Evolutionary conservation across 2,888 invertebrate species (phyloP).

Genomic region (Mellilla xanthometata): DNA sequence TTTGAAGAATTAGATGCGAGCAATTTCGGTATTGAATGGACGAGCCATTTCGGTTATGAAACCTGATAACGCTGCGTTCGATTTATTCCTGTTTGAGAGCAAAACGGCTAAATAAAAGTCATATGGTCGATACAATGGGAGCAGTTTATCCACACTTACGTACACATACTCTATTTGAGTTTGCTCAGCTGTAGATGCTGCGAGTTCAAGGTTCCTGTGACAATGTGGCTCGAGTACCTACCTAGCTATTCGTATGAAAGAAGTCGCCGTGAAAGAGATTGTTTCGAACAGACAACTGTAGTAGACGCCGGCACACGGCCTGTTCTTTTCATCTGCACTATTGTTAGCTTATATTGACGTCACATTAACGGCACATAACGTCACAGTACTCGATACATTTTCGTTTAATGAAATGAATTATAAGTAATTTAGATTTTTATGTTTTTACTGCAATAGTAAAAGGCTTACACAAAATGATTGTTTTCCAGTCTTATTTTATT

Average conservation of each 20-base stretch:
- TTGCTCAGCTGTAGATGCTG: constrained; percentile 56
- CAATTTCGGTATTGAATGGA: not conserved
- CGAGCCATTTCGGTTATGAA: not conserved
- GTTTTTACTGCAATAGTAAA: too few relatives aligned
- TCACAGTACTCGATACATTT: not conserved
- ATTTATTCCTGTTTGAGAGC: not conserved
- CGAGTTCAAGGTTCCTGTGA: constrained; percentile 71
- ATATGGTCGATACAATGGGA: constrained; percentile 36
- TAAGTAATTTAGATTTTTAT: too few relatives aligned
- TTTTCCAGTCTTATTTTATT: too few relatives aligned
- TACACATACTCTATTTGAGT: constrained; percentile 43
- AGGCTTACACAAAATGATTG: too few relatives aligned
- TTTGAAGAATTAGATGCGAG: not conserved
- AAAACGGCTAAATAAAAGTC: constrained; percentile 19
- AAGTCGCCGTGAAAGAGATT: constrained; percentile 38
- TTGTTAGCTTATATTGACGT: constrained; percentile 20
- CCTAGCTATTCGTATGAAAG: constrained; percentile 39
- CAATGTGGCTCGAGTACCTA: constrained; percentile 49
- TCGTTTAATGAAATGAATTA: too few relatives aligned
- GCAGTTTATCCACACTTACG: constrained; percentile 39
- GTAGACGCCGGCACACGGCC: constrained; percentile 49
- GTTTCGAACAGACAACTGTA: constrained; percentile 25
- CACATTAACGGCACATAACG: constrained; percentile 7
- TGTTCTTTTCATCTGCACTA: constrained; percentile 15
- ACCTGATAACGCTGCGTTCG: not conserved